Evolutionary conservation across 2,888 invertebrate species (phyloP), one percentile per base, ranked within the genome.

Genomic region (Drosophila kuntzei): DNA sequence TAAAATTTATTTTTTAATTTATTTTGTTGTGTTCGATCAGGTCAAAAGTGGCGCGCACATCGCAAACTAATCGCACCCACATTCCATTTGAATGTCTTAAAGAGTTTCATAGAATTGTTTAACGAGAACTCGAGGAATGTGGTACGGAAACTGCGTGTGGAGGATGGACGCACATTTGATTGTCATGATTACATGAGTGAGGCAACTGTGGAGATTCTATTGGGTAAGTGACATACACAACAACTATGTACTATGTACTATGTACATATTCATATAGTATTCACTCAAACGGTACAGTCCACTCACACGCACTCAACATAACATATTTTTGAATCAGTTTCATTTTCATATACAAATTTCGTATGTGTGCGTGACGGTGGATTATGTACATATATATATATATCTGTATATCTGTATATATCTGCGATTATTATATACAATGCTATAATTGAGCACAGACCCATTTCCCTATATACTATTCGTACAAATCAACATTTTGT

Each of bases 11-110:
- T 27, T 34, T 14, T 39, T n/a, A 37, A 46, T 11, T 51, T n/a
- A 9, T n/a, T 55, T n/a, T n/a, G n/a, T n/a, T n/a, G n/a, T n/a
- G n/a, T n/a, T 16, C 39, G 63, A 54, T 51, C 85, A 96, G 96
- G 96, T 89, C 95, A 95, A 83, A 96, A 96, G 94, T 97, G 97
- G 97, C 94, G 96, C 53, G 94, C 96, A 18, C 97, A 97, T 91
- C 95, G 97, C 81, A 97, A 97, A 93, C 93, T 97, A 79, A 97
- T 97, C 79, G 97, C 97, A 9, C 97, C 97, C 46, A 97, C 97
- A 72, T 97, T 97, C 95, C 97, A 97, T 90, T 93, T 97, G 92
- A 97, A 97, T 92, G 96, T 97, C 1, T 93, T 97, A 80, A 97
- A 97, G 93, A 96, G 96, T 81, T 97, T 97, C 93, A 96, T 97